phyloP scores from a whole-genome alignment of 64 coral and sea anemone species.

The Stichodactyla helianthus region DNA sequence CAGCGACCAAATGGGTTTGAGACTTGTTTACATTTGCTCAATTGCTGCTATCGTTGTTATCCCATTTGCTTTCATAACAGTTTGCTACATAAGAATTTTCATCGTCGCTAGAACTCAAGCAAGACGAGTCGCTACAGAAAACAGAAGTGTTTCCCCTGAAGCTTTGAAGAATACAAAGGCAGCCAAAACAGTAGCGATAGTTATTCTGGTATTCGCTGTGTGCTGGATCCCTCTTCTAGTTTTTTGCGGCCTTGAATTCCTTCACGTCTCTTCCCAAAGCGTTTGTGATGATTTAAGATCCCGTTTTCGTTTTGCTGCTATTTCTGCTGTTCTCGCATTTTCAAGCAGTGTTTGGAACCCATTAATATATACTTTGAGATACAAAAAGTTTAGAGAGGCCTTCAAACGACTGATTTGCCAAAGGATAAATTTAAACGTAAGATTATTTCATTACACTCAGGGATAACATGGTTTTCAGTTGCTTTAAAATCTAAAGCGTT shows the following conservation, averaged over 20 bases:
- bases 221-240: not conserved
- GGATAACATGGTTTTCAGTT: too few species aligned
- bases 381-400: not conserved
- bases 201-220: not conserved
- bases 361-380: not conserved
- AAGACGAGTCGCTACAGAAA: not conserved
- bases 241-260: not conserved
- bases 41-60: not conserved
- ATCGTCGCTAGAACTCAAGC: not conserved
- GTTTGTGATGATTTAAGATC: constrained; percentile 10
- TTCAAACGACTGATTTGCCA: not conserved
- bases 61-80: not conserved
- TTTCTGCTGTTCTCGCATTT: constrained; percentile 1
- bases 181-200: not conserved
- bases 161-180: not conserved
- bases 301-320: not conserved
- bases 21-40: not conserved
- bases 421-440: not conserved
- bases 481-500: too few species aligned
- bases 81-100: not conserved
- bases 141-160: not conserved
- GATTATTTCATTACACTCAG: too few species aligned
- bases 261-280: not conserved
- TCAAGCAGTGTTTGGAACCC: constrained; percentile 10
- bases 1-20: not conserved